phyloP scores from a whole-genome alignment of 1,140 invertebrate genomes.

The Bursaphelenchus mucronatus region DNA sequence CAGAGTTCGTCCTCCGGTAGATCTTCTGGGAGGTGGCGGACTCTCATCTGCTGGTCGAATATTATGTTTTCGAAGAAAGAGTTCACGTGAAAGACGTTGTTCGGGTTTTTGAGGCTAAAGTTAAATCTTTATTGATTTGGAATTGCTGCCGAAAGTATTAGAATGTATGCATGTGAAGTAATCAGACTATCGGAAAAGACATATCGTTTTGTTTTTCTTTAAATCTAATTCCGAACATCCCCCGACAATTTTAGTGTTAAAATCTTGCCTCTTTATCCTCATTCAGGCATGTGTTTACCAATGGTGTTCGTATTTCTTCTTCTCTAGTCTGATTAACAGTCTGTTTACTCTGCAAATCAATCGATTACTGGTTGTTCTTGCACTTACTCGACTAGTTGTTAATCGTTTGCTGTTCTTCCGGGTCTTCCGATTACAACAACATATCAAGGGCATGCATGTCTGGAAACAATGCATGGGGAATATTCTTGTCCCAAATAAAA shows the following conservation, averaged over 20 bases:
- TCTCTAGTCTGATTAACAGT: too few species aligned
- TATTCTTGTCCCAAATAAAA: too few species aligned
- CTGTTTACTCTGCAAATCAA: too few species aligned
- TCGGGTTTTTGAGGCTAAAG: conserved; percentile 4
- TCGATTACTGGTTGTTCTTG: conserved; percentile 10
- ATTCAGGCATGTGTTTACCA: too few species aligned
- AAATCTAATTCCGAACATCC: too few species aligned
- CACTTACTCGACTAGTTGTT: conserved; percentile 2
- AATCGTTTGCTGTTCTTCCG: neutral
- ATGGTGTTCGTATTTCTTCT: too few species aligned
- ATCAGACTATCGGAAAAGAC: too few species aligned
- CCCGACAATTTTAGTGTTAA: too few species aligned
- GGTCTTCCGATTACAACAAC: conserved; percentile 22
- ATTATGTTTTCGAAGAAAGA: conserved; percentile 13
- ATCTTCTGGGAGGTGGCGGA: conserved; percentile 42
- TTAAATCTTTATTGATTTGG: conserved; percentile 21
- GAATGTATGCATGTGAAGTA: too few species aligned
- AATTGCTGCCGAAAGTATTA: too few species aligned
- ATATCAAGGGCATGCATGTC: conserved; percentile 29
- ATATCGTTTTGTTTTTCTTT: too few species aligned
- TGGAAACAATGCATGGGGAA: conserved; percentile 9
- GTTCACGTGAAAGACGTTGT: conserved; percentile 23
- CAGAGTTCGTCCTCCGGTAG: conserved; percentile 32
- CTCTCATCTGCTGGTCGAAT: conserved; percentile 35
- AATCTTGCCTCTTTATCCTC: too few species aligned